Evolutionary conservation across 1,140 invertebrate species (phyloP).

Genomic region (Euura lappo): DNA sequence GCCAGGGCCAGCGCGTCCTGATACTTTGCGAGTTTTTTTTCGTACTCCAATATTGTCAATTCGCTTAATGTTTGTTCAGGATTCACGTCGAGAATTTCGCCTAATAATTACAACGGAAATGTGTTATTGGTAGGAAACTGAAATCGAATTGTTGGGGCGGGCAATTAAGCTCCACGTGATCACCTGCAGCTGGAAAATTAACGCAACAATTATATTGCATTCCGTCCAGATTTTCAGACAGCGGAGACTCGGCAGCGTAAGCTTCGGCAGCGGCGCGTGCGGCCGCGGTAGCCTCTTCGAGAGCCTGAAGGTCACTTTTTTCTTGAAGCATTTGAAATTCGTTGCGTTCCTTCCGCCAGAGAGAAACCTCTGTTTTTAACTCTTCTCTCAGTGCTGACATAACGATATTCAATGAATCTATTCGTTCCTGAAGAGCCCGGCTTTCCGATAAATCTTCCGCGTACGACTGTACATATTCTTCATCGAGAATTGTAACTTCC

Average conservation of each 20-base stretch:
- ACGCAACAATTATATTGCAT: neutral
- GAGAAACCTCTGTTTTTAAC: conserved; percentile 23
- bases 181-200: too few relatives aligned
- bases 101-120: neutral
- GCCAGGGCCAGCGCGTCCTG: conserved; percentile 27
- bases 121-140: too few relatives aligned
- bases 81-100: conserved; percentile 16
- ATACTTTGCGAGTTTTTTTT: conserved; percentile 39
- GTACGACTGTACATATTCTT: conserved; percentile 1
- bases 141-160: too few relatives aligned
- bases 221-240: conserved; percentile 31
- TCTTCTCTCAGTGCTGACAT: conserved; percentile 27
- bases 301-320: conserved; percentile 26
- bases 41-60: conserved; percentile 30
- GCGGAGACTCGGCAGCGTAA: conserved; percentile 35
- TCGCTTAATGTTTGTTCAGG: conserved; percentile 12
- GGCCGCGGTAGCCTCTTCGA: conserved; percentile 38
- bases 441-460: neutral
- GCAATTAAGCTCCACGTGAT: too few relatives aligned
- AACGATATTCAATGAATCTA: conserved; percentile 21
- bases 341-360: conserved; percentile 37
- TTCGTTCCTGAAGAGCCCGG: conserved; percentile 28
- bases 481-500: neutral
- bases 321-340: conserved; percentile 33
- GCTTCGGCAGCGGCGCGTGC: conserved; percentile 35